Evolutionary conservation across 2,797 vertebrate species (phyloP), one percentile per base, ranked within the genome.

Genomic region (Characodon lateralis): DNA sequence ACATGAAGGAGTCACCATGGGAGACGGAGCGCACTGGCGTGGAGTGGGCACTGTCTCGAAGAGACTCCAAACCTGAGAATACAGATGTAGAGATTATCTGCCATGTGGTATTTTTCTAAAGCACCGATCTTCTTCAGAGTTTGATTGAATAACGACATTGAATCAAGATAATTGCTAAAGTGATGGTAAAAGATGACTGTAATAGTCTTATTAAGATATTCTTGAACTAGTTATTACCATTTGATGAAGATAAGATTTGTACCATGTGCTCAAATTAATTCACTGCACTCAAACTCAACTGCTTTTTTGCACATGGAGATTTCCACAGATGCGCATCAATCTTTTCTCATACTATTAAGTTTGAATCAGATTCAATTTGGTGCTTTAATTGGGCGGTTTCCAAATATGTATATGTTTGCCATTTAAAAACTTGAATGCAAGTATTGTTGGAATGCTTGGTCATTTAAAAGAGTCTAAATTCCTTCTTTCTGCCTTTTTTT

Each of bases 1-100:
- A 87, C 77, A 93, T 79, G 81, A 99, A 97, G 82, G 95, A 93
- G 31, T 97, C 96, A 0, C 96, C 89, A 0, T 97, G 96, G 72
- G 97, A 97, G 55, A 97, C 90, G 0, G 97, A 97, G 55, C 97
- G 96, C 83, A 98, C 96, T 0, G 98, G 98, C 0, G 98, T 99
- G 0, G 98, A 99, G 89, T 99, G 98, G 77, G 97, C 97, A 1
- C 97, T 98, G 95, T 99, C 98, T 5, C 97, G 94, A 1, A 99
- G 95, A 12, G 97, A 99, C 92, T 99, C 98, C 70, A 99, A 94
- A 83, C 98, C 98, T 99, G 92, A 43, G 35, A 74, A 74, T 41
- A 55, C 20, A 75, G 53, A 71, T 2, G 2, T 9, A 66, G 7
- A 22, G 24, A 74, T 51, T 16, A 69, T 22, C n/a, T 24, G 48